A percentile compares a stretch with the other conserved stretches of the same genome.
These are phyloP conservation scores for Dicerorhinus sumatrensis DNA, from an alignment of 2,113 vertebrate species.

Conservation along the genomic window DNA sequence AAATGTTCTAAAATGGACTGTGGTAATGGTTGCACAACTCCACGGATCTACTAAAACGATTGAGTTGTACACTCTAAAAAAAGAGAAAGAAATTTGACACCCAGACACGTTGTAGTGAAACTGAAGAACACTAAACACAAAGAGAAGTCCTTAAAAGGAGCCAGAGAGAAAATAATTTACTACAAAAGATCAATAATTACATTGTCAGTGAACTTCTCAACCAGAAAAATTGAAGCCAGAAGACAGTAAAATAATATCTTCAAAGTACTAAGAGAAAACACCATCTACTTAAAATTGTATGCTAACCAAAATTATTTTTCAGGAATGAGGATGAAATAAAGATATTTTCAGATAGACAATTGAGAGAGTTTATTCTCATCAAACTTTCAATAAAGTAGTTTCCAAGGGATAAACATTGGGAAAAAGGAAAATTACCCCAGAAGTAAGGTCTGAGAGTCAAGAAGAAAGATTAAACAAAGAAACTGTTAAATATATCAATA, in stretches of 20 bases:
- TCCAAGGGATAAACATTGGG: neutral
- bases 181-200: neutral
- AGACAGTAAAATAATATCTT: neutral
- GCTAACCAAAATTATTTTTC: neutral
- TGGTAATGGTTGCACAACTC: neutral
- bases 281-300: neutral
- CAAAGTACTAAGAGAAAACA: neutral
- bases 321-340: neutral
- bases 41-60: neutral
- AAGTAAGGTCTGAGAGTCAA: neutral
- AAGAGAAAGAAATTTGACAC: neutral
- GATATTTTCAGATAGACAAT: neutral
- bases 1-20: neutral
- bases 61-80: neutral
- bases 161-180: neutral
- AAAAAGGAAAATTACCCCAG: neutral
- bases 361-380: neutral
- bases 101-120: neutral
- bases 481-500: neutral
- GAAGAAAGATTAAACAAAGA: neutral
- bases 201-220: neutral
- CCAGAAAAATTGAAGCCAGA: neutral
- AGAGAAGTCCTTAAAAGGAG: neutral
- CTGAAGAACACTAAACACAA: neutral
- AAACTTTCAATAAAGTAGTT: neutral